Evolutionary conservation across 2,113 vertebrate genomes (phyloP).

Genomic region (Eclectus roratus): DNA sequence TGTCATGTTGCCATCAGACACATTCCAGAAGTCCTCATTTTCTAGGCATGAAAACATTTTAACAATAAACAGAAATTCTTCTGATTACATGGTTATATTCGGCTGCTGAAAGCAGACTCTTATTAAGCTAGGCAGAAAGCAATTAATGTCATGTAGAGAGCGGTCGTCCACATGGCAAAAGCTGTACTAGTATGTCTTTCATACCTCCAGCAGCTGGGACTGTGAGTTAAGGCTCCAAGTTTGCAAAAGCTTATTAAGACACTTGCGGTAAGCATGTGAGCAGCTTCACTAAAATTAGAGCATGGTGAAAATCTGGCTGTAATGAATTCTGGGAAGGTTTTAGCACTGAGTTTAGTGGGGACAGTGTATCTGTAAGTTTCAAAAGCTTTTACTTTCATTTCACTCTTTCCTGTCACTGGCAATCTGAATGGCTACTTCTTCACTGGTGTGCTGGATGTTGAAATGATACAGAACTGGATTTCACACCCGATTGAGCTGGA

Average conservation of each 20-base stretch:
- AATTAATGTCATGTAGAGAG: slow-evolving; percentile 42
- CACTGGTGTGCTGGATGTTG: not conserved
- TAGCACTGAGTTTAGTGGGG: not conserved
- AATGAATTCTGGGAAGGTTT: not conserved
- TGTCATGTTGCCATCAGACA: not conserved
- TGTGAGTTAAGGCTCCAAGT: slow-evolving; percentile 11
- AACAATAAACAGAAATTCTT: slow-evolving; percentile 57
- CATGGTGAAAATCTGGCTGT: not conserved
- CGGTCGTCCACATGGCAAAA: slow-evolving; percentile 30
- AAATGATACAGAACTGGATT: not conserved
- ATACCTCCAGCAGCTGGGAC: slow-evolving; percentile 28
- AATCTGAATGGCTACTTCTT: not conserved
- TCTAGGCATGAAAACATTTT: slow-evolving; percentile 29
- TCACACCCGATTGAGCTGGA: not conserved
- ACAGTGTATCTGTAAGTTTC: not conserved
- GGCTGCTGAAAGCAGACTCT: slow-evolving; percentile 34
- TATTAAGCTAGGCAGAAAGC: slow-evolving; percentile 33
- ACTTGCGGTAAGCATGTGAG: not conserved
- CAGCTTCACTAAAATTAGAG: not conserved
- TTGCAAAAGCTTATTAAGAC: not conserved
- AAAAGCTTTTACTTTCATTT: not conserved
- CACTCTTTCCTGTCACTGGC: not conserved
- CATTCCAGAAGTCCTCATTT: slow-evolving; percentile 38
- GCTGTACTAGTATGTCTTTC: not conserved
- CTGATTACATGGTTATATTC: slow-evolving; percentile 37